phyloP scores from a whole-genome alignment of 2,888 invertebrate species.

The Drosophila barbarae region DNA sequence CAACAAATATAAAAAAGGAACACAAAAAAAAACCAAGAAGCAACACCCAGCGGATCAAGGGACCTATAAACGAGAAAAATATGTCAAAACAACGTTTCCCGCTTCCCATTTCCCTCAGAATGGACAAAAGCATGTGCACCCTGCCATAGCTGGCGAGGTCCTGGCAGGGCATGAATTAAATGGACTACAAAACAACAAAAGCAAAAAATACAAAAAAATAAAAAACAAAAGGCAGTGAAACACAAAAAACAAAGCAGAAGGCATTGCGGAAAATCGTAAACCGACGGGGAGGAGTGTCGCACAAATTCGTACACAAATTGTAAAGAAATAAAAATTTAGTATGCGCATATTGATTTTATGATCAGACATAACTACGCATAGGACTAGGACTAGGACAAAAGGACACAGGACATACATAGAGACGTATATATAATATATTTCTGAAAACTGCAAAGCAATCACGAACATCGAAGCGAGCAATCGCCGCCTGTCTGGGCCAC shows the following conservation, averaged over 20 bases:
- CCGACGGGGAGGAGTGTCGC: constrained; percentile 20
- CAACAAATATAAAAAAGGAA: neutral
- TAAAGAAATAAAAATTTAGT: constrained; percentile 75
- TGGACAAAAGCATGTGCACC: constrained; percentile 68
- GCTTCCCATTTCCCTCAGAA: constrained; percentile 57
- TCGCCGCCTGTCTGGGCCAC: constrained; percentile 29
- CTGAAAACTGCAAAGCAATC: constrained; percentile 73
- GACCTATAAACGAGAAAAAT: constrained; percentile 52
- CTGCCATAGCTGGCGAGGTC: constrained; percentile 48
- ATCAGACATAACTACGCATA: constrained; percentile 71
- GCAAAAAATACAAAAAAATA: constrained; percentile 34
- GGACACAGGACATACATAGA: constrained; percentile 6
- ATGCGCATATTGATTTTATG: constrained; percentile 76
- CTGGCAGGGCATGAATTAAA: constrained; percentile 63
- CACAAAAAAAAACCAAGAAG: constrained; percentile 5
- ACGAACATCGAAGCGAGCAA: constrained; percentile 54
- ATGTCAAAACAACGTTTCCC: constrained; percentile 67
- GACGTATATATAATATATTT: too few species aligned
- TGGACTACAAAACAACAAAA: constrained; percentile 69
- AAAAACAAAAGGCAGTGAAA: constrained; percentile 26
- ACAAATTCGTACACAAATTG: constrained; percentile 73
- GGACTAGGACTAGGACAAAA: constrained; percentile 26
- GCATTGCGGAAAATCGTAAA: constrained; percentile 53
- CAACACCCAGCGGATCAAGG: constrained; percentile 42
- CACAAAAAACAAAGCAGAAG: constrained; percentile 26